phyloP scores from a whole-genome alignment of 2,797 vertebrate genomes.

The Gallinago solitaria region DNA sequence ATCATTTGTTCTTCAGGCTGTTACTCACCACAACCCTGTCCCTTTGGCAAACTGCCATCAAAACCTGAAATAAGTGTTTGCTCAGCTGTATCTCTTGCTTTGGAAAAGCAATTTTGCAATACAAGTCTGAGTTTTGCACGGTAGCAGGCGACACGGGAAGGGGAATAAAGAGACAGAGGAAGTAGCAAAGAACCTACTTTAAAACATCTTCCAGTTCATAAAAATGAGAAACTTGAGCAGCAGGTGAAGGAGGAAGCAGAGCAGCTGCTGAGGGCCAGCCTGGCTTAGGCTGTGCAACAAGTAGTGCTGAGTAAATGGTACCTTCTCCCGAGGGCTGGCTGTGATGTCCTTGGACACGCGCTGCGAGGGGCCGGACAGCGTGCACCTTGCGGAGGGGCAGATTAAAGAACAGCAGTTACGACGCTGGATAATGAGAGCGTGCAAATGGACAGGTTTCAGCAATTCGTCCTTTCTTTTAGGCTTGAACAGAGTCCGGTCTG shows the following conservation, averaged over 20 bases:
- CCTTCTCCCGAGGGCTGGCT: background rate
- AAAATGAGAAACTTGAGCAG: background rate
- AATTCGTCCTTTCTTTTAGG: background rate
- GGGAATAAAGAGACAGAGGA: background rate
- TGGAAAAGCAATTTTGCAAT: background rate
- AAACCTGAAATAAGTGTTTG: background rate
- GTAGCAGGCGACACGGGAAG: background rate
- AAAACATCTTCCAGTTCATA: background rate
- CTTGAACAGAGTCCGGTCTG: background rate
- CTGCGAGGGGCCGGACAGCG: background rate
- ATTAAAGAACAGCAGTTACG: background rate
- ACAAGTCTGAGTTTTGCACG: background rate
- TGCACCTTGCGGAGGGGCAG: background rate
- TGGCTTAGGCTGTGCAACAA: background rate
- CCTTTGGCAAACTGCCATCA: rapidly evolving
- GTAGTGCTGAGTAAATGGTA: background rate
- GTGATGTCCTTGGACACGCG: background rate
- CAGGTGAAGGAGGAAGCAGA: background rate
- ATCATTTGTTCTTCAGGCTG: background rate
- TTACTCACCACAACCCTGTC: rapidly evolving
- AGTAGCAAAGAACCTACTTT: background rate
- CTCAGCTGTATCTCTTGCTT: background rate
- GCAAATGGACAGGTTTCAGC: background rate
- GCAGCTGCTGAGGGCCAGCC: background rate
- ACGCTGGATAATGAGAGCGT: background rate